Evolutionary conservation across 2,113 vertebrate genomes (phyloP), one percentile per base, ranked within the genome.

Genomic region (Oncorhynchus mykiss): DNA sequence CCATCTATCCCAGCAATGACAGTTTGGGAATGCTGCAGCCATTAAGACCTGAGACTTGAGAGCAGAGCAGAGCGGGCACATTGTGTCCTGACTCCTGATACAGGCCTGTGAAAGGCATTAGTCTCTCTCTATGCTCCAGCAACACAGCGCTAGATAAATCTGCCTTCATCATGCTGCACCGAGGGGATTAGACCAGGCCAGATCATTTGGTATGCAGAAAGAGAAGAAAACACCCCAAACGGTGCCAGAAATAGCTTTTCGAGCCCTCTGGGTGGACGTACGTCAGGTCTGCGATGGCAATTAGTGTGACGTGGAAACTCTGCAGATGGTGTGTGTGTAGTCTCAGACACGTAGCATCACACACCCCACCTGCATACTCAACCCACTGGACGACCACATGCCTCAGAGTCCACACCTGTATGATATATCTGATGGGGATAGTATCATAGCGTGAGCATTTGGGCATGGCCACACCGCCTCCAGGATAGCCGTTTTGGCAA

Each of bases 1-100:
- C 82, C 84, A 86, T 85, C 80, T 84, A 64, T 79, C 71, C 70
- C 45, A 80, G 77, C 80, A 85, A 87, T 86, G 82, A 72, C 82
- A 79, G 74, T 81, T 29, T 72, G 49, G 79, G 77, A 85, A 82
- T 69, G 71, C 76, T 80, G 31, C 57, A 75, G 73, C 54, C 78
- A 77, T 79, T 85, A 84, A 78, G 71, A 77, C 34, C 59, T 62
- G 59, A 62, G 59, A 62, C 59, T 22, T 2, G 7, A 45, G 39
- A 45, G 39, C 16, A 54, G 78, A 72, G 73, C n/a, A 9, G 59
- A 70, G 66, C 45, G 48, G 81, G 70, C 67, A 79, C 75, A 78
- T 54, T 75, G 67, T 82, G 79, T 82, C 70, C 75, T 74, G 73
- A 54, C n/a, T 62, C n/a, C 18, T 22, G 59, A 82, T 80, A 80